Percentiles rank a stretch among this genome's conserved stretches.
Conservation (phyloP, 1,140 invertebrate species). For the Eriocheir sinensis region DNA sequence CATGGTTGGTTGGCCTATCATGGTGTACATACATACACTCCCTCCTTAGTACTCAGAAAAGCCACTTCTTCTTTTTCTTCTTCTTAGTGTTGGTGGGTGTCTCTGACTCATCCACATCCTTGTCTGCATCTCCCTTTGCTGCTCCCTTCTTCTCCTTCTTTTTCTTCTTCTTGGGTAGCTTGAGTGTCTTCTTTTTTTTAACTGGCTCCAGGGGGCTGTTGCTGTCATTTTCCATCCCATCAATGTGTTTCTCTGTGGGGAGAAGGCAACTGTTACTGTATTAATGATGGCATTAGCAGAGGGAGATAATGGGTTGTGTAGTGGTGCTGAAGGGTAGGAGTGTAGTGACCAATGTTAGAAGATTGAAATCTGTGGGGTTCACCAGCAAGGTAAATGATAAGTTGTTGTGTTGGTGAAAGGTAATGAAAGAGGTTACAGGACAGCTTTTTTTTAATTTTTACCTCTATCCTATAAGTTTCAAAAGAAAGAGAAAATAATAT, state of each 20-base stretch:
- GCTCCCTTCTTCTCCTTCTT: slow-evolving; percentile 80
- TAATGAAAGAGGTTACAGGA: no score
- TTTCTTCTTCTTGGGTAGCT: slow-evolving; percentile 80
- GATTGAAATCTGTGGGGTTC: no score
- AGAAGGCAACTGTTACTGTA: no score
- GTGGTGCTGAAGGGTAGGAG: neutral
- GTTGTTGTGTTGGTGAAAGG: neutral
- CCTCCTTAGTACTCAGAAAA: slow-evolving; percentile 54
- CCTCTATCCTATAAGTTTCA: no score
- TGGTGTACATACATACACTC: neutral
- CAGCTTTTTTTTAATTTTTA: no score
- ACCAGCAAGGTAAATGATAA: no score
- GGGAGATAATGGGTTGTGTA: neutral
- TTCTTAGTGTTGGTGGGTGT: slow-evolving; percentile 76
- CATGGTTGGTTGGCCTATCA: no score
- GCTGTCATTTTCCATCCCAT: slow-evolving; percentile 73
- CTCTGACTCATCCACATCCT: slow-evolving; percentile 80
- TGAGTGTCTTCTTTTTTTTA: slow-evolving; percentile 79
- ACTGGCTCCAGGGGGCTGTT: slow-evolving; percentile 59
- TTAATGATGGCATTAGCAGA: no score
- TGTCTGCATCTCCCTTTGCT: slow-evolving; percentile 80
- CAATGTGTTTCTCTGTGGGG: slow-evolving; percentile 65
- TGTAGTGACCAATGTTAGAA: neutral
- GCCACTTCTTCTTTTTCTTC: slow-evolving; percentile 79
- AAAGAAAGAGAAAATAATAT: no score